phyloP scores from a whole-genome alignment of 2,888 invertebrate genomes.

The Tinea pellionella region DNA sequence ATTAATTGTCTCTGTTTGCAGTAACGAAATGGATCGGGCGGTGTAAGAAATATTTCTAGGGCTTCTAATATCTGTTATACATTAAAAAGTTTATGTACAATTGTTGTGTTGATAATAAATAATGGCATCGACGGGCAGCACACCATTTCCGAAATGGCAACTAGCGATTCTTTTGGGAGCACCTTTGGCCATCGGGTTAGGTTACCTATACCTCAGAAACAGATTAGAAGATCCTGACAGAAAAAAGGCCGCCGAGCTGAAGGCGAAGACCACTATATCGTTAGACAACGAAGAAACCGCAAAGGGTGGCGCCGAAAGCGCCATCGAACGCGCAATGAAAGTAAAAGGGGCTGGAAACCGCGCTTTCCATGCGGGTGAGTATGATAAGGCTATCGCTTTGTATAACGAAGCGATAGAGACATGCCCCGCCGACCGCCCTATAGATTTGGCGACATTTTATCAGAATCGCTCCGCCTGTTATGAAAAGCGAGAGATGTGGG shows the following conservation, averaged over 20 bases:
- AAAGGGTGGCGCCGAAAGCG: constrained; percentile 58
- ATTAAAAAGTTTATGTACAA: constrained; percentile 40
- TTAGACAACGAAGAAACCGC: constrained; percentile 69
- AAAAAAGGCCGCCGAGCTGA: constrained; percentile 60
- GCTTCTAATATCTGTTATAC: constrained; percentile 38
- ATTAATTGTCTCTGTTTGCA: too few relatives aligned
- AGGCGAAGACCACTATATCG: constrained; percentile 70
- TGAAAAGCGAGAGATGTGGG: constrained; percentile 89
- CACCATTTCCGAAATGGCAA: constrained; percentile 85
- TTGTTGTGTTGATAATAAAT: constrained; percentile 27
- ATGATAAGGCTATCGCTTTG: constrained; percentile 87
- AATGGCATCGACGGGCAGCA: constrained; percentile 66
- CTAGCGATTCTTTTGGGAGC: constrained; percentile 86
- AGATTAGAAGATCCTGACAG: constrained; percentile 65
- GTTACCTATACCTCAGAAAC: constrained; percentile 79
- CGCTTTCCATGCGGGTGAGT: constrained; percentile 87
- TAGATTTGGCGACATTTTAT: constrained; percentile 89
- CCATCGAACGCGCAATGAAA: constrained; percentile 79
- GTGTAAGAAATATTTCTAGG: constrained; percentile 16
- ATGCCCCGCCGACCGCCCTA: constrained; percentile 79
- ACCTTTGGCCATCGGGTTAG: constrained; percentile 84
- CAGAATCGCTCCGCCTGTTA: constrained; percentile 97
- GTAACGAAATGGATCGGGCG: constrained; percentile 19
- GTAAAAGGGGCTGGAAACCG: constrained; percentile 91
- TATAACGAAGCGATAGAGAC: constrained; percentile 95